A percentile compares a stretch with the other conserved stretches of the same genome.
Conservation (phyloP, 2,888 invertebrate genomes). For the Pegoplata infirma region DNA sequence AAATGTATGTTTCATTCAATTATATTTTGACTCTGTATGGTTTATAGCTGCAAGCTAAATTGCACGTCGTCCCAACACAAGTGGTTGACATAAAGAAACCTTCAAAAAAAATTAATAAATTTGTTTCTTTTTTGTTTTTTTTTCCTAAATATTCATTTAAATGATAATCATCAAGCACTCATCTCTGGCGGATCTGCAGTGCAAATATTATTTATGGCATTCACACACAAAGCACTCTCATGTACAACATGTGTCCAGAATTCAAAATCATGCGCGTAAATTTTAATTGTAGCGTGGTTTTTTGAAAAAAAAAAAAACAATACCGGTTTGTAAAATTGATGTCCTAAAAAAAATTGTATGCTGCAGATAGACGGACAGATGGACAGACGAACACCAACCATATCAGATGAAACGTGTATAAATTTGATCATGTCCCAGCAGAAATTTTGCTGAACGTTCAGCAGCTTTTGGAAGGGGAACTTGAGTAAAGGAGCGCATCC, state of each 20-base stretch:
- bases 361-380: too few species aligned
- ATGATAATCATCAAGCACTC: slow-evolving; percentile 17
- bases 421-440: too few species aligned
- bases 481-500: too few species aligned
- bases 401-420: too few species aligned
- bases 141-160: neutral
- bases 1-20: slow-evolving; percentile 9
- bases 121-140: slow-evolving; percentile 31
- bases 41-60: slow-evolving; percentile 19
- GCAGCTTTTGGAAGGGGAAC: too few species aligned
- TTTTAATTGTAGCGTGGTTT: neutral
- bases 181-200: slow-evolving; percentile 25
- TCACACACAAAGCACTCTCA: neutral
- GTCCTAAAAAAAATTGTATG: neutral
- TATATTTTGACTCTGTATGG: neutral
- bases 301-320: neutral
- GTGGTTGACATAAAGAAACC: slow-evolving; percentile 2
- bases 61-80: neutral
- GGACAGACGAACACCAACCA: too few species aligned
- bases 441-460: too few species aligned
- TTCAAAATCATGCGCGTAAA: neutral
- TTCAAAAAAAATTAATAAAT: slow-evolving; percentile 31
- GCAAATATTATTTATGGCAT: slow-evolving; percentile 3
- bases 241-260: neutral
- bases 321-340: neutral